A percentile compares a stretch with the other conserved stretches of the same genome.
Evolutionary conservation across 1,140 invertebrate species (phyloP).

Genomic region (Hestina assimilis): DNA sequence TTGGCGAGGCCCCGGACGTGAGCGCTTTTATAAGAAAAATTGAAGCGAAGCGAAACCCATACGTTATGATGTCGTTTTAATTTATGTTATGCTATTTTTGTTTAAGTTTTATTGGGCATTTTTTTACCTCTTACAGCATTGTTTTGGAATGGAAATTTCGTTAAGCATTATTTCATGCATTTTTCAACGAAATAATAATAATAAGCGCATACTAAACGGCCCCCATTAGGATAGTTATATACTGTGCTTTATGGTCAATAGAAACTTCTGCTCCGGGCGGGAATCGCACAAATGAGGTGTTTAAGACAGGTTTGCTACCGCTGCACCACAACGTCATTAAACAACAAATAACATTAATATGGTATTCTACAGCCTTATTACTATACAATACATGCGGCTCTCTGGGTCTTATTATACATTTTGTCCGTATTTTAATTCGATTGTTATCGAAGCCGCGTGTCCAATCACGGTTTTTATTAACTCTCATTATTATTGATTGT

Average conservation of each 20-base stretch:
- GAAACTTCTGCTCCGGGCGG: too few relatives aligned
- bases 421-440: conserved; percentile 47
- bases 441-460: conserved; percentile 35
- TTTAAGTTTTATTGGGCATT: conserved; percentile 1
- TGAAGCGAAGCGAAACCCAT: conserved; percentile 33
- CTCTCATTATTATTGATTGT: conserved; percentile 54
- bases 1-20: conserved; percentile 31
- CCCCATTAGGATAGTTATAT: too few relatives aligned
- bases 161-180: neutral
- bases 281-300: too few relatives aligned
- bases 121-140: neutral
- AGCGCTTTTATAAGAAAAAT: conserved; percentile 52
- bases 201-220: too few relatives aligned
- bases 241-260: too few relatives aligned
- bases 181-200: too few relatives aligned
- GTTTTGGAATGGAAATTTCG: too few relatives aligned
- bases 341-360: too few relatives aligned
- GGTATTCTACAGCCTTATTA: too few relatives aligned
- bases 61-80: conserved; percentile 40
- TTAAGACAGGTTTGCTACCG: too few relatives aligned
- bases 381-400: too few relatives aligned
- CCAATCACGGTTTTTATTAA: conserved; percentile 58
- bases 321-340: too few relatives aligned
- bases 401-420: conserved; percentile 22
- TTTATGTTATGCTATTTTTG: conserved; percentile 22